Percentiles rank a stretch among this genome's conserved stretches.
phyloP scores from a whole-genome alignment of 2,797 vertebrate species.

The Nasua narica region DNA sequence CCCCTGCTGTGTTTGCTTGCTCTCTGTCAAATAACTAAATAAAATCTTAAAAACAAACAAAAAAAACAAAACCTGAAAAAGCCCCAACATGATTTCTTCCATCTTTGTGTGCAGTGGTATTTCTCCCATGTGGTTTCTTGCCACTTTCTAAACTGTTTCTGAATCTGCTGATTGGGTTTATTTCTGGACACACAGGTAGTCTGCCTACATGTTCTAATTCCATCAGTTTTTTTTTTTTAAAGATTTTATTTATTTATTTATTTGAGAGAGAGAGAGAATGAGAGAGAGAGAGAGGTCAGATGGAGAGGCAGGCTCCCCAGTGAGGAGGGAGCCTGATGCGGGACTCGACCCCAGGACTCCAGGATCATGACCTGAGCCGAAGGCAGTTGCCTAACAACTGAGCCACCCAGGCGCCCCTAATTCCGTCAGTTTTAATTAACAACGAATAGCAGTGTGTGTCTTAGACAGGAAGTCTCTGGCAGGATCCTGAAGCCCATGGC shows the following conservation, averaged over 20 bases:
- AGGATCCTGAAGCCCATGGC: slow-evolving; percentile 29
- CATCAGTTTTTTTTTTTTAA: too few species aligned
- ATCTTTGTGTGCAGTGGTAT: neutral
- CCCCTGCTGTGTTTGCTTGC: neutral
- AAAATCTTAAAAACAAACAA: too few species aligned
- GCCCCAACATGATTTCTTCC: neutral
- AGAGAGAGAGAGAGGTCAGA: too few species aligned
- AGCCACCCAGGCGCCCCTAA: too few species aligned
- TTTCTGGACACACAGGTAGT: slow-evolving; percentile 41
- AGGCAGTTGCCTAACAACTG: too few species aligned
- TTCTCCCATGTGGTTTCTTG: slow-evolving; percentile 19
- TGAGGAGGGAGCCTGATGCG: too few species aligned
- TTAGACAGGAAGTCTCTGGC: slow-evolving; percentile 15
- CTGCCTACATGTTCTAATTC: slow-evolving; percentile 42
- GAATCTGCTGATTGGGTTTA: slow-evolving; percentile 34
- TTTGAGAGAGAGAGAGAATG: too few species aligned
- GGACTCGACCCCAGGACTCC: too few species aligned
- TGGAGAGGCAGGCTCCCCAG: too few species aligned
- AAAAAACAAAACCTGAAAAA: neutral
- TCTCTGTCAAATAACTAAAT: neutral
- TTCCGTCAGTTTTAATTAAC: slow-evolving; percentile 48
- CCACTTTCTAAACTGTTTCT: neutral
- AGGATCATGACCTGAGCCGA: too few species aligned
- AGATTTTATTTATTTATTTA: too few species aligned
- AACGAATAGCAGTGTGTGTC: neutral